These are phyloP conservation scores for Sapajus apella DNA, from an alignment of 2,113 vertebrate genomes.

Conservation along the genomic window DNA sequence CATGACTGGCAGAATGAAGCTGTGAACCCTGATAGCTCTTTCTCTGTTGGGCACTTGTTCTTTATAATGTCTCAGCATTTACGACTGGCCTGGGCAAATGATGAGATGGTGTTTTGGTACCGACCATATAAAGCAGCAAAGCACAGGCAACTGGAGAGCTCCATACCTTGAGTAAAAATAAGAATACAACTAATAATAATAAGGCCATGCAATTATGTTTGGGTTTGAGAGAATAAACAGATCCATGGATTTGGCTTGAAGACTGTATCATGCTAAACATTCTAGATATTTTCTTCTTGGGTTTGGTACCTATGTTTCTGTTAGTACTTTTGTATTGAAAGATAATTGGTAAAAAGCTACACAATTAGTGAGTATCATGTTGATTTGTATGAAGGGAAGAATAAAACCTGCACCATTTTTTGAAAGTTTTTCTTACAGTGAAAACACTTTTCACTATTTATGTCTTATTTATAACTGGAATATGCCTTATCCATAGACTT, in stretches of 20 bases:
- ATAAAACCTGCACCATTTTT: neutral
- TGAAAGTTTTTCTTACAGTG: neutral
- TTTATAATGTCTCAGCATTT: neutral
- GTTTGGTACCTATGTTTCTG: neutral
- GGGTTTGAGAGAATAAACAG: neutral
- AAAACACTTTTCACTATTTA: neutral
- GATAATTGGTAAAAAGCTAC: neutral
- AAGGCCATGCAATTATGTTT: neutral
- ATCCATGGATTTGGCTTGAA: neutral
- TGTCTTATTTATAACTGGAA: neutral
- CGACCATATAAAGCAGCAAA: neutral
- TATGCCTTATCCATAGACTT: neutral
- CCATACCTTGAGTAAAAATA: neutral
- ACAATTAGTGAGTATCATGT: neutral
- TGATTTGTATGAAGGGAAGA: neutral
- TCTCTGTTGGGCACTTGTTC: neutral
- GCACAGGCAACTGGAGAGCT: neutral
- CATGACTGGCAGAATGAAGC: neutral
- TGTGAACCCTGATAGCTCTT: fast-evolving
- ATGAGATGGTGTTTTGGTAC: neutral
- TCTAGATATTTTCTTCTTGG: neutral
- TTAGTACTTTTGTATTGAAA: neutral
- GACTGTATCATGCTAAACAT: neutral
- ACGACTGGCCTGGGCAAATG: neutral
- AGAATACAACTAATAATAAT: neutral